Percentiles rank a stretch among this genome's conserved stretches.
Evolutionary conservation across 2,797 vertebrate species (phyloP).

Genomic region (Bucorvus abyssinicus): DNA sequence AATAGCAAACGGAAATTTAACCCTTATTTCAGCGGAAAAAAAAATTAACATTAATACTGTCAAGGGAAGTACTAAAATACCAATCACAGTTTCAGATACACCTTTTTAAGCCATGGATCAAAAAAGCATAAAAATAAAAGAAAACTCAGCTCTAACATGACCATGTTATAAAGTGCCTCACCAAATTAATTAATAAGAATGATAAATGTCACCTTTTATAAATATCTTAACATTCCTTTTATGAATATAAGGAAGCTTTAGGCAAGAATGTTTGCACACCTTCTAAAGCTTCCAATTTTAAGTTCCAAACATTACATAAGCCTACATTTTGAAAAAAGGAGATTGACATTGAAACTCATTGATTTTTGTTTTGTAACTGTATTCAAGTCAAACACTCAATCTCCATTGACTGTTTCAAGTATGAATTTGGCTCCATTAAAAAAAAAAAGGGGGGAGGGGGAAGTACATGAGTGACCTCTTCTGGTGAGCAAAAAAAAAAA

Average conservation of each 20-base stretch:
- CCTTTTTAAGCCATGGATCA: neutral
- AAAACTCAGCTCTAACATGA: neutral
- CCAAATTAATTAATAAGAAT: neutral
- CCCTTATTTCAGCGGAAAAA: neutral
- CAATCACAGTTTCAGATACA: neutral
- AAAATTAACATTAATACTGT: neutral
- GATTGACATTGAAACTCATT: neutral
- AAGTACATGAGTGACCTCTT: slow-evolving; percentile 27
- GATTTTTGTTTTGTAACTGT: neutral
- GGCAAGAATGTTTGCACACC: neutral
- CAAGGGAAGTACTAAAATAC: neutral
- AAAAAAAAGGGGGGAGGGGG: too few species aligned
- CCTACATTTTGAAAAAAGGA: neutral
- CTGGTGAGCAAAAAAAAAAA: neutral
- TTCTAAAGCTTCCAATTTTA: neutral
- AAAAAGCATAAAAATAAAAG: neutral
- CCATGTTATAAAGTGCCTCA: neutral
- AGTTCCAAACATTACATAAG: neutral
- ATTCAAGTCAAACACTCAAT: neutral
- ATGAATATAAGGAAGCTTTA: neutral
- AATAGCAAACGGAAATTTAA: neutral
- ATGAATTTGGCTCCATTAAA: neutral
- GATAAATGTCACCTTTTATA: neutral
- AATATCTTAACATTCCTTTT: neutral
- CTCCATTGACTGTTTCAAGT: neutral